These are phyloP conservation scores for Thryonomys swinderianus DNA, from an alignment of 2,113 vertebrate species.

Conservation along the genomic window DNA sequence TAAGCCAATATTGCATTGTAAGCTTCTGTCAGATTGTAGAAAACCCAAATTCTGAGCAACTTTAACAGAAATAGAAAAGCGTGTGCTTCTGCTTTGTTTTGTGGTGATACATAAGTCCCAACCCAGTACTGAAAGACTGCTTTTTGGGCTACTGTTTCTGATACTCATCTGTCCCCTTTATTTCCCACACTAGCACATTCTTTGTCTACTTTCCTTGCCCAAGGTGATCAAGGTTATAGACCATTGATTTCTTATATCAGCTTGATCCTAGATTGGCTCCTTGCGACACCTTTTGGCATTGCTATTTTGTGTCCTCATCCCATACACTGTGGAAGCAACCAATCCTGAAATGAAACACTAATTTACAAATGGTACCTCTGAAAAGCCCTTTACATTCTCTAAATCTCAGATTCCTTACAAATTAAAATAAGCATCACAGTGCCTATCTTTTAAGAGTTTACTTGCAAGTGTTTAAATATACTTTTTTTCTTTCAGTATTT, in stretches of 20 bases:
- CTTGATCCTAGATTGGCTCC: slow-evolving; percentile 2
- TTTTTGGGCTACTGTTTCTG: slow-evolving; percentile 65
- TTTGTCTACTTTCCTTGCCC: slow-evolving; percentile 63
- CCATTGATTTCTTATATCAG: slow-evolving; percentile 31
- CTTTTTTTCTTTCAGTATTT: neutral
- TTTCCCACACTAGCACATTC: slow-evolving; percentile 64
- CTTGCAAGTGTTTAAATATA: slow-evolving; percentile 28
- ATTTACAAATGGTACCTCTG: neutral
- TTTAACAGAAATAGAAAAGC: slow-evolving; percentile 46
- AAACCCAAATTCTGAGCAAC: slow-evolving; percentile 59
- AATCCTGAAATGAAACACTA: slow-evolving; percentile 24
- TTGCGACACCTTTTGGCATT: neutral
- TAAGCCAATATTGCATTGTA: neutral
- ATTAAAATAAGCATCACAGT: slow-evolving; percentile 26
- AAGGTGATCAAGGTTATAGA: slow-evolving; percentile 58
- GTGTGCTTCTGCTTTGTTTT: slow-evolving; percentile 10
- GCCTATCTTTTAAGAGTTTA: neutral
- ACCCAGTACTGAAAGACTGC: slow-evolving; percentile 33
- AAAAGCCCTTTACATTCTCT: slow-evolving; percentile 35
- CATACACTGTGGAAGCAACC: neutral
- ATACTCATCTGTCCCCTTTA: slow-evolving; percentile 70
- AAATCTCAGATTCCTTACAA: slow-evolving; percentile 4
- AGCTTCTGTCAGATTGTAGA: slow-evolving; percentile 39
- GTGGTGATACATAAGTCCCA: neutral
- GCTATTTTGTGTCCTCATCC: neutral